Percentiles rank a stretch among this genome's conserved stretches.
phyloP scores from a whole-genome alignment of 2,113 vertebrate species.

The Odocoileus hemionus region DNA sequence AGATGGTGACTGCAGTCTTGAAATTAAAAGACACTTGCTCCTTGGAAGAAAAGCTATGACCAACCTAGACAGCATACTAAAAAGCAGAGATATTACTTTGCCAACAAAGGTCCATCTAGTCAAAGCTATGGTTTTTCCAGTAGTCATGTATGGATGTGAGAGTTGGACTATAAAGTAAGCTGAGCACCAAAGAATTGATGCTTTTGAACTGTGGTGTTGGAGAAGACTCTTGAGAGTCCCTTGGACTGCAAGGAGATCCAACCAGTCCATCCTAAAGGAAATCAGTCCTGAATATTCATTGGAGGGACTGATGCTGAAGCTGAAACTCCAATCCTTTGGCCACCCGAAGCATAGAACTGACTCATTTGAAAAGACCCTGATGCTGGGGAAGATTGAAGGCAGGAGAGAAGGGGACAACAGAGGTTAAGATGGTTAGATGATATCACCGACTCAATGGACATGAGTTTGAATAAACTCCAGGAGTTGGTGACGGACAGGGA shows the following conservation, averaged over 20 bases:
- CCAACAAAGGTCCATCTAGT: background rate
- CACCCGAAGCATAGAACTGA: background rate
- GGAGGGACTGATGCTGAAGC: background rate
- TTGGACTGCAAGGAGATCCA: background rate
- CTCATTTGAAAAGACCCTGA: background rate
- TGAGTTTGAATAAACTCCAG: background rate
- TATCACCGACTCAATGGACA: rapidly evolving
- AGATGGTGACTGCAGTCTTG: background rate
- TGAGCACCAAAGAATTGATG: background rate
- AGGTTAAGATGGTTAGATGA: background rate
- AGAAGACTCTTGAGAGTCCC: background rate
- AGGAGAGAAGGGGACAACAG: background rate
- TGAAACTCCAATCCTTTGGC: background rate
- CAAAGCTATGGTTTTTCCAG: background rate
- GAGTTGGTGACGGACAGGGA: background rate
- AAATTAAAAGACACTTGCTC: background rate
- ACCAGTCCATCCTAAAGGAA: background rate
- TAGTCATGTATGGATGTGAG: background rate
- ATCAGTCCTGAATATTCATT: background rate
- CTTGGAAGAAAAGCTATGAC: background rate
- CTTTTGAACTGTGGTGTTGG: background rate
- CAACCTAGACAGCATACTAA: background rate
- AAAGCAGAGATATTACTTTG: background rate
- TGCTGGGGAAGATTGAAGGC: background rate
- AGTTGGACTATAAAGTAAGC: background rate